phyloP scores from a whole-genome alignment of 2,797 vertebrate species.

The Diplodus puntazzo region DNA sequence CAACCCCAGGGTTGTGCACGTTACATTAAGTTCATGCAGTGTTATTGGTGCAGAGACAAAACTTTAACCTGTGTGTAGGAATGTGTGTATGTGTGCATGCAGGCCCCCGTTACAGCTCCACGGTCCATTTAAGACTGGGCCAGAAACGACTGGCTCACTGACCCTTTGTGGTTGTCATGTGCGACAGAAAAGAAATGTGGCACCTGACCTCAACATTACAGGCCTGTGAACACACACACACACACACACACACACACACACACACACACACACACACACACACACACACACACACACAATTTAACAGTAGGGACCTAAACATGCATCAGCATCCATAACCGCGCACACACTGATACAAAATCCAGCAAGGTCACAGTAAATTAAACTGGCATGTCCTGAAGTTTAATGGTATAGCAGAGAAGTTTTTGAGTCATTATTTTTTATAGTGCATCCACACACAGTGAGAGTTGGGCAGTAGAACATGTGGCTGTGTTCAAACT shows the following conservation, averaged over 20 bases:
- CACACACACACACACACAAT: constrained; percentile 4
- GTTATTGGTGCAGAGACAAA: not conserved
- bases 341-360: constrained; percentile 5
- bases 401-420: not conserved
- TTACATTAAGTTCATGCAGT: too few species aligned
- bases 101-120: not conserved
- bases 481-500: constrained; percentile 49
- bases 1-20: too few species aligned
- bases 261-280: constrained; percentile 14
- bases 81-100: constrained; percentile 14
- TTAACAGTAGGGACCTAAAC: not conserved
- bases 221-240: constrained; percentile 29
- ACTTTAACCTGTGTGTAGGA: constrained; percentile 1
- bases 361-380: not conserved
- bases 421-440: not conserved
- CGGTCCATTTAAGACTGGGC: constrained; percentile 28
- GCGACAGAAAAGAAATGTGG: constrained; percentile 66
- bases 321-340: not conserved
- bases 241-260: constrained; percentile 10
- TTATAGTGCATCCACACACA: not conserved
- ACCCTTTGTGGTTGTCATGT: constrained; percentile 64
- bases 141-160: constrained; percentile 17
- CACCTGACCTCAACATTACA: constrained; percentile 73
- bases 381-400: not conserved
- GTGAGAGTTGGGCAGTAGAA: constrained; percentile 4